Percentiles rank a stretch among this genome's conserved stretches.
Conservation (phyloP, 1,140 invertebrate species). For the Neodiprion lecontei region DNA sequence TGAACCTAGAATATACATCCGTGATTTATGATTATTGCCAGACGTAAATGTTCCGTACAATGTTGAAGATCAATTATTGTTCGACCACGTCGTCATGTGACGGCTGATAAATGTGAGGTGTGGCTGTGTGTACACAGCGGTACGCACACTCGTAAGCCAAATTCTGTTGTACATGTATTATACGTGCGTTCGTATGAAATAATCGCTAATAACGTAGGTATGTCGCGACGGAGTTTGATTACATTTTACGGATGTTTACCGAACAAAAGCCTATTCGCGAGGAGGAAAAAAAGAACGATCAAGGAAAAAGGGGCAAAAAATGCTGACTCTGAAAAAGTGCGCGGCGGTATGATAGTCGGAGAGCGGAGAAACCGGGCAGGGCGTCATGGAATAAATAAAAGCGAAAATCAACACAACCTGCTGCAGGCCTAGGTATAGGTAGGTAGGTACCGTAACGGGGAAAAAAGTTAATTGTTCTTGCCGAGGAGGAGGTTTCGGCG, state of each 20-base stretch:
- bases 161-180: too few species aligned
- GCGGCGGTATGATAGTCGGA: not conserved
- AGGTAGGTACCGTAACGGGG: not conserved
- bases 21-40: too few species aligned
- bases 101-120: too few species aligned
- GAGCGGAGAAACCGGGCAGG: not conserved
- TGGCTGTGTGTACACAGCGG: too few species aligned
- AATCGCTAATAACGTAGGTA: not conserved
- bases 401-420: conserved; percentile 5
- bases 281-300: not conserved
- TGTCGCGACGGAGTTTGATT: not conserved
- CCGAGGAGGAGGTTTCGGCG: not conserved
- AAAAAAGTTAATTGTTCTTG: conserved; percentile 3
- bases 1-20: too few species aligned
- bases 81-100: too few species aligned
- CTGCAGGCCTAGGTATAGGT: not conserved
- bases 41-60: too few species aligned
- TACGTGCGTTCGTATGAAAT: not conserved
- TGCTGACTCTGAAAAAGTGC: not conserved
- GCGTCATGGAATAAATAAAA: not conserved
- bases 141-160: too few species aligned
- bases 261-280: not conserved
- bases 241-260: conserved; percentile 5
- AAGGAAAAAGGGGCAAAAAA: not conserved
- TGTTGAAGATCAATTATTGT: too few species aligned